Conservation (phyloP, 2,797 vertebrate genomes). For the Corythornis leucogaster region DNA sequence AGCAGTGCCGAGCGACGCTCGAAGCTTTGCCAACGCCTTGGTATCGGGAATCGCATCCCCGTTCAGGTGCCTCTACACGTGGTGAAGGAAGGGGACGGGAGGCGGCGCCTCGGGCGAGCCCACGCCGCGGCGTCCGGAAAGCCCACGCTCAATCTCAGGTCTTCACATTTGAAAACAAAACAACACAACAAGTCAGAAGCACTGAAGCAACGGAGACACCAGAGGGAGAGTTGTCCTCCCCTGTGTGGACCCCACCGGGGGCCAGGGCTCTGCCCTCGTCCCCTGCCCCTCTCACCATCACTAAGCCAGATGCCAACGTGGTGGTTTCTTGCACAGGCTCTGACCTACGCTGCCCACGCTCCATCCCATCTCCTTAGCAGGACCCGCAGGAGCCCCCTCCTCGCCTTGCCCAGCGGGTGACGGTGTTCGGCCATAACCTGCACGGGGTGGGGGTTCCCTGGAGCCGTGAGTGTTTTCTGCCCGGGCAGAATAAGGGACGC, state of each 20-base stretch:
- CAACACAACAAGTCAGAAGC: constrained; percentile 27
- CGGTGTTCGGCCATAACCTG: background rate
- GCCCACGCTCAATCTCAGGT: constrained; percentile 82
- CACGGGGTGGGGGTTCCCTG: background rate
- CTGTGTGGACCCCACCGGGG: background rate
- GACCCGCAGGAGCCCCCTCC: background rate
- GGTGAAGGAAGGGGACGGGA: constrained; percentile 61
- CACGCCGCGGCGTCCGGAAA: constrained; percentile 32
- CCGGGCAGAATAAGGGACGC: background rate
- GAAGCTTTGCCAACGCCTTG: constrained; percentile 66
- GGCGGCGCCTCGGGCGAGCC: constrained; percentile 47
- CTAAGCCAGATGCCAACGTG: background rate
- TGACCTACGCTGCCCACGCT: background rate
- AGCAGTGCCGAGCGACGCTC: constrained; percentile 36
- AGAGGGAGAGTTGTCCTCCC: background rate
- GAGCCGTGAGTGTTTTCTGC: background rate
- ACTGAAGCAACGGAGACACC: constrained; percentile 28
- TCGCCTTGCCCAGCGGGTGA: background rate
- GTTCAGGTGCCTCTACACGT: constrained; percentile 75
- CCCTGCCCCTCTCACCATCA: background rate
- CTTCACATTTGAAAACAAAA: constrained; percentile 68
- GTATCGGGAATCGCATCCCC: constrained; percentile 70
- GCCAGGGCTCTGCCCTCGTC: background rate
- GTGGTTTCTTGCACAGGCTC: constrained; percentile 6
- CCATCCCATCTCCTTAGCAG: background rate